Percentiles rank a stretch among this genome's conserved stretches.
phyloP scores from a whole-genome alignment of 2,888 invertebrate genomes.

The Sericinus montela region DNA sequence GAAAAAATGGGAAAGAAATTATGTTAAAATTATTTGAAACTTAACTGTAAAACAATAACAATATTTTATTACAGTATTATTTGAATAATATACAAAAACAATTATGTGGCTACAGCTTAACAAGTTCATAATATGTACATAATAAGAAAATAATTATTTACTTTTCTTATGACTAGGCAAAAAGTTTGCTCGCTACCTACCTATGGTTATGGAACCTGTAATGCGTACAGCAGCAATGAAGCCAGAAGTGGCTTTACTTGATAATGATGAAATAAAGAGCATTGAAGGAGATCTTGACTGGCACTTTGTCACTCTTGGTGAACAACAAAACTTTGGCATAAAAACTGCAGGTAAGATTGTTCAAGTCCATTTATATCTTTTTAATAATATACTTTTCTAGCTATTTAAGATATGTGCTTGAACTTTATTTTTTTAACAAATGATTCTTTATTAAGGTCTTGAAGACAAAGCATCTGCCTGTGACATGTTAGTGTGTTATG shows the following conservation, averaged over 20 bases:
- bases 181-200: conserved; percentile 94
- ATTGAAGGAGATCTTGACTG: conserved; percentile 93
- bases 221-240: conserved; percentile 95
- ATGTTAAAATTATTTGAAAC: too few species aligned
- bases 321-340: conserved; percentile 97
- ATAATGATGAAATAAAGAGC: conserved; percentile 90
- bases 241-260: conserved; percentile 94
- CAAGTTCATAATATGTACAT: too few species aligned
- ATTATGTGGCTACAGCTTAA: too few species aligned
- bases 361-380: background rate
- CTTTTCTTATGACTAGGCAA: conserved; percentile 69
- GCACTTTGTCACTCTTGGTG: conserved; percentile 96
- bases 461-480: conserved; percentile 98
- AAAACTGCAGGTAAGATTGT: conserved; percentile 85
- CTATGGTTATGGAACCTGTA: conserved; percentile 97
- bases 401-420: too few species aligned
- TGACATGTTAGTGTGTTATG: conserved; percentile 97
- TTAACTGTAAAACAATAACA: too few species aligned
- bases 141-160: conserved; percentile 3
- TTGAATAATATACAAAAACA: too few species aligned
- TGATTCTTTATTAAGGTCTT: conserved; percentile 74
- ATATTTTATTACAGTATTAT: too few species aligned
- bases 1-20: too few species aligned
- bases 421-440: too few species aligned
- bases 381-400: too few species aligned